Percentiles rank a stretch among this genome's conserved stretches.
Conservation (phyloP, 2,888 invertebrate species). For the Pristionchus mayeri region DNA sequence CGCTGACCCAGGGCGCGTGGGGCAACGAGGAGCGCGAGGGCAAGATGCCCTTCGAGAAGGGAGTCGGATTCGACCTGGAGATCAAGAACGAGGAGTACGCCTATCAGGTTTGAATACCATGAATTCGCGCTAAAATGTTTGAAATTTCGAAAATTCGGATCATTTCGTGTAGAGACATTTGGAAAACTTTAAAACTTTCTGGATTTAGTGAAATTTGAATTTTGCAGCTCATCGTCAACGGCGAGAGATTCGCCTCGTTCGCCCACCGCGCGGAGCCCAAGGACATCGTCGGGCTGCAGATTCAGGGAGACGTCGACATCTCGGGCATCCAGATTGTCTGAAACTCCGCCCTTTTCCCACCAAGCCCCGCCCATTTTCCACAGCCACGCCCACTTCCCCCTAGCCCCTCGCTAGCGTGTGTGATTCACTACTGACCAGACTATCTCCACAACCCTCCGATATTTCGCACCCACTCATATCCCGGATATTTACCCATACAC, state of each 20-base stretch:
- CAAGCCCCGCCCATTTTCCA: neutral
- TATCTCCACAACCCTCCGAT: neutral
- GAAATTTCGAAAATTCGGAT: no score
- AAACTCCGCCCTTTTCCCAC: constrained; percentile 35
- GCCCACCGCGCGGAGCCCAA: constrained; percentile 70
- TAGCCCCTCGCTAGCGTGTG: constrained; percentile 8
- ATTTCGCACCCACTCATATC: constrained; percentile 7
- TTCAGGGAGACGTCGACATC: constrained; percentile 63
- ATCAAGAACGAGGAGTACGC: constrained; percentile 70
- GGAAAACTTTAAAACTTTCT: no score
- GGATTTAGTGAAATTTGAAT: no score
- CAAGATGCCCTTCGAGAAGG: constrained; percentile 68
- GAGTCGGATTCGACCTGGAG: constrained; percentile 69
- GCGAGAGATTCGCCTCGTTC: constrained; percentile 72
- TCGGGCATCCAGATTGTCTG: constrained; percentile 62
- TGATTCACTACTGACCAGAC: constrained; percentile 22
- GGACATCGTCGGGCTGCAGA: constrained; percentile 68
- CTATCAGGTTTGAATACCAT: constrained; percentile 64
- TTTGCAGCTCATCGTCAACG: constrained; percentile 73
- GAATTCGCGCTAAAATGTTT: neutral
- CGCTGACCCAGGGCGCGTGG: constrained; percentile 66
- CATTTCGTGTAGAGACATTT: no score
- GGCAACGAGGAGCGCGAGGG: constrained; percentile 71
- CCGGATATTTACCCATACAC: no score
- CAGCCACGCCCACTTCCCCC: neutral